A percentile compares a stretch with the other conserved stretches of the same genome.
phyloP scores from a whole-genome alignment of 1,140 invertebrate genomes.

The Trinorchestia longiramus region DNA sequence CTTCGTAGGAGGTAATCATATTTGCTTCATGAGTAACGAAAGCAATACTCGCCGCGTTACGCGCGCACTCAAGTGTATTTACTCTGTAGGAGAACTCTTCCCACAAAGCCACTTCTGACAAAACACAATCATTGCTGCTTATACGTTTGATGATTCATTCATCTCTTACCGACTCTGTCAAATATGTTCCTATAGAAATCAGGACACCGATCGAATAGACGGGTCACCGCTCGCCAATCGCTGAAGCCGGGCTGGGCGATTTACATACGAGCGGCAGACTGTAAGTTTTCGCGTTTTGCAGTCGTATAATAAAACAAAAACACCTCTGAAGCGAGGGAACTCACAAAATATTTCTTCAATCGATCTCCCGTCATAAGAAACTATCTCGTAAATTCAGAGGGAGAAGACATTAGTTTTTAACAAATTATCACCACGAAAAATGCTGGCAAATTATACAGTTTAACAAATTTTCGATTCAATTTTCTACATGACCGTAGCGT shows the following conservation, averaged over 20 bases:
- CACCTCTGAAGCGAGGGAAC: no score
- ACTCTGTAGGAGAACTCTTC: not conserved
- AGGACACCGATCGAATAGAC: not conserved
- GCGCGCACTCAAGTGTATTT: not conserved
- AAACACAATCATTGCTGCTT: not conserved
- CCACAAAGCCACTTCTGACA: not conserved
- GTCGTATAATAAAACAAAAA: not conserved
- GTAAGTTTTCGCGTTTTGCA: not conserved
- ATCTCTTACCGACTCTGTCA: not conserved
- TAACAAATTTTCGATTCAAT: no score
- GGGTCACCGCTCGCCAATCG: not conserved
- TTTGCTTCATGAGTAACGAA: not conserved
- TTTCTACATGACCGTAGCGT: not conserved
- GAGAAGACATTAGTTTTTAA: no score
- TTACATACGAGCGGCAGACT: not conserved
- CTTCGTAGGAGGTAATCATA: not conserved
- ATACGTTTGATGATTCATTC: not conserved
- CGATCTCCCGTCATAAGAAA: no score
- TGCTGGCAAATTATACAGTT: no score
- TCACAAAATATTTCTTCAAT: no score
- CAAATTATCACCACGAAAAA: no score
- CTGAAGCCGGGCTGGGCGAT: not conserved
- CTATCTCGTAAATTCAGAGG: no score
- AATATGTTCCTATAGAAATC: not conserved
- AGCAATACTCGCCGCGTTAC: not conserved